Evolutionary conservation across 2,797 vertebrate genomes (phyloP), one percentile per base, ranked within the genome.

Genomic region (Pseudochirops corinnae): DNA sequence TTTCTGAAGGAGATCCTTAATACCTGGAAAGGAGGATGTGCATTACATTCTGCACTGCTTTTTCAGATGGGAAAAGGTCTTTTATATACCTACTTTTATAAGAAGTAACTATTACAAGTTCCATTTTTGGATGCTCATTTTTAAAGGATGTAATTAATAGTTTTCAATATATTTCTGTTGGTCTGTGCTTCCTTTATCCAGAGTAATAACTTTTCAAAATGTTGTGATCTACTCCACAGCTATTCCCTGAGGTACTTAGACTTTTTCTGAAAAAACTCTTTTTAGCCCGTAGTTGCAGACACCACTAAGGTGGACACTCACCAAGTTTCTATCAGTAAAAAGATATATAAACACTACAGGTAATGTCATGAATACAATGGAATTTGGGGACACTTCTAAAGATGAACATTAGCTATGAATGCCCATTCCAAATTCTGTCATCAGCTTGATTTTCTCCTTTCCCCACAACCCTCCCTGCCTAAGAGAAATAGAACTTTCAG

Each of bases 11-110:
- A 93, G 96, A 55, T 55, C 93, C 62, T 12, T 53, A 93, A 60
- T 74, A 91, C 96, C n/a, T 92, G 93, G 56, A 92, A 93, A 93
- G 14, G 16, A 57, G 96, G 94, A 67, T 91, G 92, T 50, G 93
- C 91, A 74, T 55, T 82, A 10, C 56, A 67, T 96, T 67, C 93
- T 56, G 82, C 92, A 33, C 39, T 57, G 39, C n/a, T 92, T 56
- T 90, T 93, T 46, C 10, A 91, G 60, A 14, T 50, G 58, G 74
- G 24, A 3, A 55, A 58, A 92, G 55, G 18, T 74, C 56, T 74
- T 74, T 74, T 74, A 82, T 82, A 13, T 0, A 46, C 18, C 18
- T 21, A 82, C n/a, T 39, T 82, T 82, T 82, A 21, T 12, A 21
- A 82, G 7, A 39, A 82, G n/a, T 82, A 39, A 46, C n/a, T 46